Conservation (phyloP, 1,140 invertebrate species). For the Conus ventricosus region DNA sequence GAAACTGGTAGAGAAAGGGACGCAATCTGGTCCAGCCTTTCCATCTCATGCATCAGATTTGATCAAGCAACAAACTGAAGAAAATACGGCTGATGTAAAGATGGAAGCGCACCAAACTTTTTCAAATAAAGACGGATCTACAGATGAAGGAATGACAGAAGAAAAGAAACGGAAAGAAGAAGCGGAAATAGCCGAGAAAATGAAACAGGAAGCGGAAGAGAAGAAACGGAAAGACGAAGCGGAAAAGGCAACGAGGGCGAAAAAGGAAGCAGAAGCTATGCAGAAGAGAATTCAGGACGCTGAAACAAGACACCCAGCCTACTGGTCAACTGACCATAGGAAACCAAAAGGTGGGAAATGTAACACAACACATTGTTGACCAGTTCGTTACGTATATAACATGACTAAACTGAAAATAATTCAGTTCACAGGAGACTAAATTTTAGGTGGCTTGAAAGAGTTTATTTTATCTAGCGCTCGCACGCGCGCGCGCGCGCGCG, state of each 20-base stretch:
- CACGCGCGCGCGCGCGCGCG: too few species aligned
- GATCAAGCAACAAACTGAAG: too few species aligned
- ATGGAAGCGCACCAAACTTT: too few species aligned
- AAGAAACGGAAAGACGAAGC: conserved; percentile 10
- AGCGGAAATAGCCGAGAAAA: conserved; percentile 8
- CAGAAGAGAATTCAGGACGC: conserved; percentile 33
- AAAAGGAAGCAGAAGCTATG: background rate
- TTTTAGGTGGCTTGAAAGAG: background rate
- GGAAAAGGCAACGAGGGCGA: background rate
- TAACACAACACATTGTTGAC: too few species aligned
- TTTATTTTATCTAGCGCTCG: too few species aligned
- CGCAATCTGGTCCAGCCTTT: too few species aligned
- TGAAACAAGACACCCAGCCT: background rate
- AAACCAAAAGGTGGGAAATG: conserved; percentile 28
- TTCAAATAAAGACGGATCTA: too few species aligned
- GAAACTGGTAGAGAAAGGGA: too few species aligned
- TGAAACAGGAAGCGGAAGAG: conserved; percentile 16
- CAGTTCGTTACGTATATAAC: too few species aligned
- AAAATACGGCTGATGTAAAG: too few species aligned
- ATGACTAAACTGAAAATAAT: background rate
- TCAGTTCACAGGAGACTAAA: background rate
- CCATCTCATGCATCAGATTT: too few species aligned
- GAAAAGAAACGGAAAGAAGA: conserved; percentile 20
- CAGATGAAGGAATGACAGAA: background rate
- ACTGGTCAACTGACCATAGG: conserved; percentile 1